Evolutionary conservation across 2,113 vertebrate species (phyloP).

Genomic region (Calyptommatus sinebrachiatus): DNA sequence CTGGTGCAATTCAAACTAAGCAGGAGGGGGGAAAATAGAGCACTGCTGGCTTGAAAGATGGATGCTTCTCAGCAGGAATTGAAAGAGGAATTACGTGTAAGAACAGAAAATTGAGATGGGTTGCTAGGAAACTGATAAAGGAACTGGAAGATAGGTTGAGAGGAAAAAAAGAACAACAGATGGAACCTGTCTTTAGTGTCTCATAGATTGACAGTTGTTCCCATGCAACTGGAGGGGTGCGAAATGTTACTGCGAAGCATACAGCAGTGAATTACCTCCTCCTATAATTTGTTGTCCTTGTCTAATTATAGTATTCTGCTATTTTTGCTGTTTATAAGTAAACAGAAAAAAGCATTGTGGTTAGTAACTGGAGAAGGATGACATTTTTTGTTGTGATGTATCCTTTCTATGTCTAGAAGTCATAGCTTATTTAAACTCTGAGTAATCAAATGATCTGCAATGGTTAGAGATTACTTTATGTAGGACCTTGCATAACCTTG

Average conservation of each 20-base stretch:
- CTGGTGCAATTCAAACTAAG: constrained; percentile 60
- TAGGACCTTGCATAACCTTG: not conserved
- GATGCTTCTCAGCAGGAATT: constrained; percentile 65
- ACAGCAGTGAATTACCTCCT: not conserved
- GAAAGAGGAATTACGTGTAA: constrained; percentile 57
- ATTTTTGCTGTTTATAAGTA: not conserved
- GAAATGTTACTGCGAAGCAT: not conserved
- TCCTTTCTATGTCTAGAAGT: not conserved
- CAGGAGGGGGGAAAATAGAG: constrained; percentile 66
- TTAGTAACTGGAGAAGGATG: not conserved
- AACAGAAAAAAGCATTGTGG: not conserved
- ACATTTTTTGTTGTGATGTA: not conserved
- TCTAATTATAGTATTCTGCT: not conserved
- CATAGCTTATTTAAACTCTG: not conserved
- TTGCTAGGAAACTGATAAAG: constrained; percentile 71
- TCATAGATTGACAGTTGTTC: constrained; percentile 62
- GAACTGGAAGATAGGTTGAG: constrained; percentile 68
- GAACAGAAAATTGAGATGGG: constrained; percentile 66
- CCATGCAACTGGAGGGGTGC: constrained; percentile 30
- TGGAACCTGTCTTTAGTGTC: constrained; percentile 64
- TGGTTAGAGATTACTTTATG: not conserved
- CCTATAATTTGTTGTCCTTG: not conserved
- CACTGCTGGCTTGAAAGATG: constrained; percentile 64
- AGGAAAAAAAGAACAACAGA: constrained; percentile 66
- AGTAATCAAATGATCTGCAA: not conserved